Evolutionary conservation across 1,140 invertebrate species (phyloP).

Genomic region (Ceratosolen fusciceps): DNA sequence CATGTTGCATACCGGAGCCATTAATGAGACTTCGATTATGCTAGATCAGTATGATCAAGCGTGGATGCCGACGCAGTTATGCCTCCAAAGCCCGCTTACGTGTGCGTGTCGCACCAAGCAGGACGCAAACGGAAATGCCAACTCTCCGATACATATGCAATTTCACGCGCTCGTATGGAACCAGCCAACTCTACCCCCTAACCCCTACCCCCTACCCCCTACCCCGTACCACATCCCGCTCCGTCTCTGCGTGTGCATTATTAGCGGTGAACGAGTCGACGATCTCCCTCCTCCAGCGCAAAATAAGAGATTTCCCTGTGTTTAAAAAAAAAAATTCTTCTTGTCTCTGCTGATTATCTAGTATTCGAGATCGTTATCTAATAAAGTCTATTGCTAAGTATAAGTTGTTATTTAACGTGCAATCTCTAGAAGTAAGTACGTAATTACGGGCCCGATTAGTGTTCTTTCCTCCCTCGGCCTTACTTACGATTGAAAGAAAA

Average conservation of each 20-base stretch:
- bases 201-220: no score
- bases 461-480: neutral
- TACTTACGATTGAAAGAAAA: neutral
- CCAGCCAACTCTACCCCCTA: no score
- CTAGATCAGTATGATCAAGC: constrained; percentile 42
- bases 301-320: constrained; percentile 7
- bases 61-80: constrained; percentile 18
- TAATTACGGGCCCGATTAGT: neutral
- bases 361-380: neutral
- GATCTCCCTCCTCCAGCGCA: neutral
- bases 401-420: neutral
- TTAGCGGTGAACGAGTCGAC: neutral
- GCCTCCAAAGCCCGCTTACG: neutral
- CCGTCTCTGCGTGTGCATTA: neutral
- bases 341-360: neutral
- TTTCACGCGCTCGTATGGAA: constrained; percentile 13
- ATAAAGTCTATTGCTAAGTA: neutral
- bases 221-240: no score
- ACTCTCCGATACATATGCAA: neutral
- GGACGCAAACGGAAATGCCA: constrained; percentile 19
- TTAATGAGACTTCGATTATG: constrained; percentile 48
- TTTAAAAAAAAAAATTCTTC: neutral
- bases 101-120: neutral
- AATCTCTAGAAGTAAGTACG: neutral
- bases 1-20: constrained; percentile 21